Evolutionary conservation across 2,113 vertebrate species (phyloP), one percentile per base, ranked within the genome.

Genomic region (Chaetura pelagica): DNA sequence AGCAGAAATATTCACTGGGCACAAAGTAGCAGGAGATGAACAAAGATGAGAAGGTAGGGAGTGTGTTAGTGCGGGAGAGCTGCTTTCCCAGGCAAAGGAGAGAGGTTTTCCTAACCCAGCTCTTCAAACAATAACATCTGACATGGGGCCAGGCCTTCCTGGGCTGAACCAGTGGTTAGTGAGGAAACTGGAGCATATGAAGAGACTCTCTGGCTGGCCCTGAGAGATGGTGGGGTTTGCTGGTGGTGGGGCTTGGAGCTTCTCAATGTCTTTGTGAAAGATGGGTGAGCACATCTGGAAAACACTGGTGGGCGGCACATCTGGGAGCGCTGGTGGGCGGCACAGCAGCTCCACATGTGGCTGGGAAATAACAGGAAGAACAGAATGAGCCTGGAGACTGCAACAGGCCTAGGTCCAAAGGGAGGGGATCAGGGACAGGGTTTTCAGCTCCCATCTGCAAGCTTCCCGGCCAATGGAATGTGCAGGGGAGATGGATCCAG

Each of bases 301-400:
- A 83, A 46, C 66, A 15, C 15, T 23, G 32, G 42, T 62, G 63
- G 64, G 44, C 10, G 46, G 66, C 35, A 63, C 51, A 62, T 72
- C 58, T 89, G 90, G 57, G 44, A 92, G 61, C 34, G 6, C 72
- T 89, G 84, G 62, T 81, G 87, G 77, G 66, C 2, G 19, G 85
- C 59, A 40, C 17, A 23, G 42, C 72, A 48, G 62, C 27, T 90
- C 76, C 83, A 52, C 15, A 38, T 73, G 88, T 49, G 80, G 3
- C 17, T 81, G 61, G 64, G 57, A 89, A 93, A 89, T 55, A 94
- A 87, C 83, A 87, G 92, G 86, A 96, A 93, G 90, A 85, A 88
- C 34, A 29, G 40, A 73, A 62, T 46, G 85, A 94, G 64, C 63
- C 57, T 84, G 64, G 59, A 94, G 72, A 71, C 55, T 80, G 51